Percentiles rank a stretch among this genome's conserved stretches.
Conservation (phyloP, 2,888 invertebrate species). For the Encarsia formosa region DNA sequence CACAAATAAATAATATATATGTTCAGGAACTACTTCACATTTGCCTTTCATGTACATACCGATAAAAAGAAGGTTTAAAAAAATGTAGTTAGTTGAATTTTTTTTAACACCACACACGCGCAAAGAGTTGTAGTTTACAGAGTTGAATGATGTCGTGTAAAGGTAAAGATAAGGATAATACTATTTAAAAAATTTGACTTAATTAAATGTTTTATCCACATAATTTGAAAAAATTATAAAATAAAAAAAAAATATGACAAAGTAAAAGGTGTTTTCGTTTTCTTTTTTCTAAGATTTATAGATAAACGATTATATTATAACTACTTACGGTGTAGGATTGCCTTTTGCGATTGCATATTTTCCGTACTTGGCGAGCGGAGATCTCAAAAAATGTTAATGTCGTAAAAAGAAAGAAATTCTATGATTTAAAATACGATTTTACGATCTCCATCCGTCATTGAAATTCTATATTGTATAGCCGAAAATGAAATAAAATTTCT, state of each 20-base stretch:
- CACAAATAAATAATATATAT: conserved; percentile 28
- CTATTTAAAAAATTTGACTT: not conserved
- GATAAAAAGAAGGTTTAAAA: conserved; percentile 26
- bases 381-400: conserved; percentile 32
- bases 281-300: conserved; percentile 38
- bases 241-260: conserved; percentile 21
- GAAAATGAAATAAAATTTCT: conserved; percentile 47
- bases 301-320: conserved; percentile 37
- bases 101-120: conserved; percentile 25
- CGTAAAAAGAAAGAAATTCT: not conserved
- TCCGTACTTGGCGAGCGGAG: conserved; percentile 43
- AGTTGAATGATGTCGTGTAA: too few species aligned
- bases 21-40: conserved; percentile 49
- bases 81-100: conserved; percentile 48
- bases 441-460: conserved; percentile 43
- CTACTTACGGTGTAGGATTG: conserved; percentile 47
- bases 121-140: too few species aligned
- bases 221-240: too few species aligned
- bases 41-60: conserved; percentile 51
- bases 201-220: too few species aligned
- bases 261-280: conserved; percentile 26
- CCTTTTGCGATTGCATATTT: conserved; percentile 35
- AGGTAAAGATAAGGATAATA: too few species aligned
- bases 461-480: conserved; percentile 49
- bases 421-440: conserved; percentile 7